These are phyloP conservation scores for Archivesica marissinica DNA, from an alignment of 1,140 invertebrate genomes.

Conservation along the genomic window DNA sequence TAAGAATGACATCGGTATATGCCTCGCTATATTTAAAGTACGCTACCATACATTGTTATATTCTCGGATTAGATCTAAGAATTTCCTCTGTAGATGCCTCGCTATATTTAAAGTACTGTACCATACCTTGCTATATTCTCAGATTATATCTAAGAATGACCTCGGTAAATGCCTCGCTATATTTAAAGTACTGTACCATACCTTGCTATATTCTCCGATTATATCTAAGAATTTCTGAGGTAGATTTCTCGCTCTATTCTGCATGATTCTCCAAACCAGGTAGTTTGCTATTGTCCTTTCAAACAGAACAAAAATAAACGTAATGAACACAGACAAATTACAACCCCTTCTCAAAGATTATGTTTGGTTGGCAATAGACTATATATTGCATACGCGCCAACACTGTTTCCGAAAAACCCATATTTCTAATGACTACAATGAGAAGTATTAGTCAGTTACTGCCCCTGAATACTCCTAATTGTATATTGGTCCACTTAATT, in stretches of 20 bases:
- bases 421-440: too few relatives aligned
- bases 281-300: constrained; percentile 89
- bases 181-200: too few relatives aligned
- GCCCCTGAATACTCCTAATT: too few relatives aligned
- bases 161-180: constrained; percentile 92
- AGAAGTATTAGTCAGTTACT: too few relatives aligned
- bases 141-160: too few relatives aligned
- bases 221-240: constrained; percentile 92
- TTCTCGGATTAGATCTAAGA: too few relatives aligned
- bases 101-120: too few relatives aligned
- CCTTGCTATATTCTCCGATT: constrained; percentile 89
- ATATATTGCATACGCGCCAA: background rate
- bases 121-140: constrained; percentile 89
- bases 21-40: too few relatives aligned
- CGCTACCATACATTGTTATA: too few relatives aligned
- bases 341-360: background rate
- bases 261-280: constrained; percentile 93
- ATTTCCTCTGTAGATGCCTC: too few relatives aligned
- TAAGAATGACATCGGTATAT: too few relatives aligned
- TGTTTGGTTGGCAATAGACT: background rate
- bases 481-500: too few relatives aligned
- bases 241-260: constrained; percentile 92
- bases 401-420: background rate
- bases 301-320: background rate
- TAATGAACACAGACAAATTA: background rate